These are phyloP conservation scores for Oncorhynchus kisutch DNA, from an alignment of 2,113 vertebrate genomes.

Conservation along the genomic window DNA sequence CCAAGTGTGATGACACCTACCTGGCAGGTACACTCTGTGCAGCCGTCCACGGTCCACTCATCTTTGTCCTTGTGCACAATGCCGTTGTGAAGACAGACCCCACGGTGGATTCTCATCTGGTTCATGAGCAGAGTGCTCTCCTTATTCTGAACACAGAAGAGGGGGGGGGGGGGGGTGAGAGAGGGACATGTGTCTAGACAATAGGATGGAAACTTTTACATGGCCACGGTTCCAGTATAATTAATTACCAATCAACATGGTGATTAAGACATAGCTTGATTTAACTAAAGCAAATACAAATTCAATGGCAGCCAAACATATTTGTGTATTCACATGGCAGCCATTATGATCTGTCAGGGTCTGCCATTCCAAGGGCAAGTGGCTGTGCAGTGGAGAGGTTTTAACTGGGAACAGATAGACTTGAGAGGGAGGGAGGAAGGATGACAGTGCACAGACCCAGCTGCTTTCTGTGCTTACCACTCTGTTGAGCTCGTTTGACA, in stretches of 20 bases:
- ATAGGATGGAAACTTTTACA: conserved; percentile 54
- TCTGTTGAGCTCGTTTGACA: conserved; percentile 86
- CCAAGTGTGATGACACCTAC: conserved; percentile 66
- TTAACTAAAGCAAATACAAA: conserved; percentile 58
- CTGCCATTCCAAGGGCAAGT: conserved; percentile 59
- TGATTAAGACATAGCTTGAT: conserved; percentile 65
- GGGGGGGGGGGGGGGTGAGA: conserved; percentile 4
- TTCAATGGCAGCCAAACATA: conserved; percentile 54
- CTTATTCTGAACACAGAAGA: conserved; percentile 70
- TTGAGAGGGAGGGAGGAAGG: conserved; percentile 13
- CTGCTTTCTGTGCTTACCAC: conserved; percentile 79
- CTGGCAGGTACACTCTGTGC: conserved; percentile 96
- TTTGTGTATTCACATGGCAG: conserved; percentile 66
- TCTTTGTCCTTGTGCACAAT: conserved; percentile 82
- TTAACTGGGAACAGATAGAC: background rate
- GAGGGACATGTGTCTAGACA: conserved; percentile 28
- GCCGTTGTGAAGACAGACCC: conserved; percentile 86
- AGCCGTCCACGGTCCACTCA: conserved; percentile 94
- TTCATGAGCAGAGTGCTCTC: conserved; percentile 74
- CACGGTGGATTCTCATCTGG: conserved; percentile 70
- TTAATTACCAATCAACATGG: conserved; percentile 54
- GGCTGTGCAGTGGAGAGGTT: background rate
- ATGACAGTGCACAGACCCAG: conserved; percentile 38
- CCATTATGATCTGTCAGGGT: conserved; percentile 64
- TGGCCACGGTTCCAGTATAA: conserved; percentile 69